Evolutionary conservation across 2,113 vertebrate genomes (phyloP), one percentile per base, ranked within the genome.

Genomic region (Solenodon paradoxus): DNA sequence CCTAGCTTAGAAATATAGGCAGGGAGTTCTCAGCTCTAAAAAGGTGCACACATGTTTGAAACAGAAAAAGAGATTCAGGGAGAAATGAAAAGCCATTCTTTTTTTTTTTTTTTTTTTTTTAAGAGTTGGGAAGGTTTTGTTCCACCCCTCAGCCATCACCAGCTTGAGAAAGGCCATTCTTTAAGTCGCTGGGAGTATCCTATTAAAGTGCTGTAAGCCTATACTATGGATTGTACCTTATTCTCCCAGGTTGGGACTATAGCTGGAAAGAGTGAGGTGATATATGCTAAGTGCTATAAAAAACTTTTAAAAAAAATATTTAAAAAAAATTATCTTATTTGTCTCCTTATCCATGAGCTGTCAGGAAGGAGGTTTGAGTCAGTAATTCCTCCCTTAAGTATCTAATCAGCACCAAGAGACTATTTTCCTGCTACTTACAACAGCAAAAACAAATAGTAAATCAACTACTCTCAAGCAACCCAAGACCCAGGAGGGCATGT

Each of bases 21-120:
- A 32, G 47, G 26, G 24, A 40, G 12, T 61, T 88, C 32, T 88
- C 53, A 45, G 49, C 32, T 64, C 20, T 49, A 51, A 75, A 42
- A 40, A 45, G 35, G 47, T 30, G 71, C 19, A 66, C 17, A 49
- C 3, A 12, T 32, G n/a, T 63, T 80, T 83, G 24, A 74, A 90
- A 95, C 9, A 85, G 59, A 84, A 96, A 92, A 77, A 24, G 63
- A 74, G 19, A 55, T 77, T 68, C 3, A 24, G 66, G 9, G 9
- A 10, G 17, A 15, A 59, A 38, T 61, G 74, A n/a, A 51, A 59
- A 26, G 4, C 38, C 64, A 45, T 66, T n/a, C 42, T 51, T 19
- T 35, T 74, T 80, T 71, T 38, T 75, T 77, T n/a, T n/a, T n/a
- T 74, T 74, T n/a, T 38, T 75, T 77, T 63, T 7, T 9, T 15